Evolutionary conservation across 2,888 invertebrate species (phyloP), one percentile per base, ranked within the genome.

Genomic region (Keiferia lycopersicella): DNA sequence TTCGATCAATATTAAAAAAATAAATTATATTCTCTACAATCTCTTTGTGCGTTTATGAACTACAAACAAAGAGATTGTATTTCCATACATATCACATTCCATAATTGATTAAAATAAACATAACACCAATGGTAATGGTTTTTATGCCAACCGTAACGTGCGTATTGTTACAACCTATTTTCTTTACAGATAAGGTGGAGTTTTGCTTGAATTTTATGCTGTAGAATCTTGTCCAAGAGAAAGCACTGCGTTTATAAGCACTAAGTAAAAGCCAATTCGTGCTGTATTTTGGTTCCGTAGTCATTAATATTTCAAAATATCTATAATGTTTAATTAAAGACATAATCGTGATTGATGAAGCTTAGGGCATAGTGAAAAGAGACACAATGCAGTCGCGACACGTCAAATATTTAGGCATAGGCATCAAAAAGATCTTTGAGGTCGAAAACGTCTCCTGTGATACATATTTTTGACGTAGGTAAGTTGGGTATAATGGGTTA

Each of bases 171-270:
- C 6, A 61, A 11, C 22, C 16, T 58, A 39, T n/a, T 10, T n/a
- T 16, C 12, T 11, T 1, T 39, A 14, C 50, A 20, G 18, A 56
- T 56, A 61, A 12, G 34, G 64, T 61, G 12, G 4, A 61, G 12
- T 22, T 61, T 45, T 30, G 22, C 39, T 7, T 53, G 14, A 39
- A 53, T 39, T 18, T 16, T 10, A 10, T 1, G 3, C 20, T 26
- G 4, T 38, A 53, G 18, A 53, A n/a, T 12, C 39, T 39, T 8
- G 62, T 62, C 0, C 16, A 62, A 67, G 72, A 68, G 72, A 72
- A 72, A 72, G 72, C 72, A 71, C 67, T 65, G 67, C 66, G 63
- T 71, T 67, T 71, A 69, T 67, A 66, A 68, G 67, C 26, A 56
- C 16, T 56, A 34, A 10, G 14, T 10, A 16, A 26, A n/a, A 30